Evolutionary conservation across 1,140 invertebrate genomes (phyloP).

Genomic region (Leptopilina boulardi): DNA sequence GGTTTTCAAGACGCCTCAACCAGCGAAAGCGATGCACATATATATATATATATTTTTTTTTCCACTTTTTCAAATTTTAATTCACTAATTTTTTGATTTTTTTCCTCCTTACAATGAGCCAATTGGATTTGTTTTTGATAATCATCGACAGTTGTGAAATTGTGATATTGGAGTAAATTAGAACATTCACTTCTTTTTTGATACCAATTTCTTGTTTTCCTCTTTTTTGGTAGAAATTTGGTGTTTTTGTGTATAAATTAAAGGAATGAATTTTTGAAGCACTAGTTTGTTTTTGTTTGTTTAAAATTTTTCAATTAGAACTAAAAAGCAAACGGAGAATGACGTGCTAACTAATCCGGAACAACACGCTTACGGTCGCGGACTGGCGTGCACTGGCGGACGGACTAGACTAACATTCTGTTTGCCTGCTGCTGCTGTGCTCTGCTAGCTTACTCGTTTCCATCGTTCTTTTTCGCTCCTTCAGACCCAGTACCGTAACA

Average conservation of each 20-base stretch:
- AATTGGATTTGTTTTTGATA: background rate
- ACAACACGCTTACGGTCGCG: conserved; percentile 67
- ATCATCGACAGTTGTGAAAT: conserved; percentile 8
- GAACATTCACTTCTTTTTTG: background rate
- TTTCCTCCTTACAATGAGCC: background rate
- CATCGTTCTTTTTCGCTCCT: conserved; percentile 20
- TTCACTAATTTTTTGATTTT: too few relatives aligned
- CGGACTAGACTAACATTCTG: conserved; percentile 63
- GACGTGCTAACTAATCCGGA: conserved; percentile 20
- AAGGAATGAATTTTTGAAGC: background rate
- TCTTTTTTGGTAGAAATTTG: background rate
- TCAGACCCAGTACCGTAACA: conserved; percentile 27
- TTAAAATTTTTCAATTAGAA: background rate
- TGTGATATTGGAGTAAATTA: background rate
- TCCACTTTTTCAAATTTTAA: too few relatives aligned
- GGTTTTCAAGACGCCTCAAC: conserved; percentile 24
- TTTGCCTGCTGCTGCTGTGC: conserved; percentile 63
- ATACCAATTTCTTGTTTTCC: background rate
- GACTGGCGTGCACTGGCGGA: conserved; percentile 67
- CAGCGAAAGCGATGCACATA: conserved; percentile 27
- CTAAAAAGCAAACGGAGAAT: background rate
- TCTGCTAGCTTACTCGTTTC: conserved; percentile 49
- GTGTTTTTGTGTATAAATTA: too few relatives aligned
- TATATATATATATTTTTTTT: too few relatives aligned
- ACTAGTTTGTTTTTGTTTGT: background rate